Evolutionary conservation across 2,888 invertebrate genomes (phyloP), one percentile per base, ranked within the genome.

Genomic region (Volucella inanis): DNA sequence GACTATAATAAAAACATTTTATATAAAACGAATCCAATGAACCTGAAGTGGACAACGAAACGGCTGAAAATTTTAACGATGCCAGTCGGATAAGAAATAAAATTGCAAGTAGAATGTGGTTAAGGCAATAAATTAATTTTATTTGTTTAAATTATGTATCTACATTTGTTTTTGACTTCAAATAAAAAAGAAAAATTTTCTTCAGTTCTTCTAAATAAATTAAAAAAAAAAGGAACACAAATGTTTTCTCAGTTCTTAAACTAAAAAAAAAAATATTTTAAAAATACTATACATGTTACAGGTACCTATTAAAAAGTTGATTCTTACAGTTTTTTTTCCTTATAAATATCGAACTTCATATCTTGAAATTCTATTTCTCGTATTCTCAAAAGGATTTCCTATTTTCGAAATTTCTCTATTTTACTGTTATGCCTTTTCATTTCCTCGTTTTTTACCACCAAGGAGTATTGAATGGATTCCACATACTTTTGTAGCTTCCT

Each of bases 301-400:
- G 18, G 18, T 22, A 22, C 18, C 18, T 22, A 22, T 22, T 22
- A 22, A 22, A 22, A 22, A 22, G 18, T 22, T 22, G 18, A 3
- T 22, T 22, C 18, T 22, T 22, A 22, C 18, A 2, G 18, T 22
- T 22, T 22, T 3, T 3, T 22, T 22, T 18, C 18, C 15, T 41
- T 59, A 59, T 18, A 43, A 12, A 62, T 47, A 64, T 50, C 50
- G 49, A 64, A 49, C 49, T 64, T 50, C 49, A 64, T 50, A 50
- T 50, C 14, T 49, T 64, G 10, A 15, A 64, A n/a, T 31, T 50
- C 50, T 39, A 49, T 43, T 64, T 50, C 14, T 18, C 14, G 31
- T 14, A 14, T 65, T 65, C 50, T 50, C 18, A 50, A 50, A 31
- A 12, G 22, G 49, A 64, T 64, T 50, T 64, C 64, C 11, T 64